Evolutionary conservation across 2,113 vertebrate species (phyloP).

Genomic region (Vidua chalybeata): DNA sequence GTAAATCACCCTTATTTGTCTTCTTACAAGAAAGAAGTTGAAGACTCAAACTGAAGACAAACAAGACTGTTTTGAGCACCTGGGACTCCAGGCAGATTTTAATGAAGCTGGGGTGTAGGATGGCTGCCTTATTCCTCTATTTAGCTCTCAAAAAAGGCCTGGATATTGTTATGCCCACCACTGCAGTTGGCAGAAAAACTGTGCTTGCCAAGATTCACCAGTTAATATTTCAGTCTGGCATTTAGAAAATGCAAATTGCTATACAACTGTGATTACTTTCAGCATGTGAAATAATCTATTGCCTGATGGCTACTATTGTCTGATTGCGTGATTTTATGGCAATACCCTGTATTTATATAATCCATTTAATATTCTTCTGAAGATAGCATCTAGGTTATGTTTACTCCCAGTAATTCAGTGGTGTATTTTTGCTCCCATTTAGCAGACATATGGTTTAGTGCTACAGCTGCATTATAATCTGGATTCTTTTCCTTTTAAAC

Average conservation of each 20-base stretch:
- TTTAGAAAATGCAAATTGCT: slow-evolving; percentile 39
- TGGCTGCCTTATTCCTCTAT: neutral
- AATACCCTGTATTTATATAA: slow-evolving; percentile 37
- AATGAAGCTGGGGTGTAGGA: neutral
- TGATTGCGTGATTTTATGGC: slow-evolving; percentile 39
- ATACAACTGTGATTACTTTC: slow-evolving; percentile 49
- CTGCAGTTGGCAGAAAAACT: neutral
- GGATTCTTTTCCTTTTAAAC: slow-evolving; percentile 60
- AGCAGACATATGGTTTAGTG: slow-evolving; percentile 62
- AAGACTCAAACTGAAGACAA: neutral
- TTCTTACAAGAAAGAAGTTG: neutral
- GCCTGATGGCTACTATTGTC: slow-evolving; percentile 36
- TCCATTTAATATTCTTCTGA: slow-evolving; percentile 57
- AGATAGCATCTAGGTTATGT: slow-evolving; percentile 53
- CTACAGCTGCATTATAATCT: slow-evolving; percentile 70
- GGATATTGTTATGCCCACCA: neutral
- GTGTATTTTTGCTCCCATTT: slow-evolving; percentile 51
- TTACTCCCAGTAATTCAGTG: slow-evolving; percentile 46
- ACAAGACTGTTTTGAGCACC: neutral
- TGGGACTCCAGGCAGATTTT: neutral
- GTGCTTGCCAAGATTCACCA: slow-evolving; percentile 9
- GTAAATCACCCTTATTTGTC: neutral
- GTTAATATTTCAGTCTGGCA: slow-evolving; percentile 45
- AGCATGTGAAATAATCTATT: slow-evolving; percentile 33
- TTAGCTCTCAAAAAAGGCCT: neutral